Evolutionary conservation across 1,140 invertebrate species (phyloP), one percentile per base, ranked within the genome.

Genomic region (Heterodera carotae): DNA sequence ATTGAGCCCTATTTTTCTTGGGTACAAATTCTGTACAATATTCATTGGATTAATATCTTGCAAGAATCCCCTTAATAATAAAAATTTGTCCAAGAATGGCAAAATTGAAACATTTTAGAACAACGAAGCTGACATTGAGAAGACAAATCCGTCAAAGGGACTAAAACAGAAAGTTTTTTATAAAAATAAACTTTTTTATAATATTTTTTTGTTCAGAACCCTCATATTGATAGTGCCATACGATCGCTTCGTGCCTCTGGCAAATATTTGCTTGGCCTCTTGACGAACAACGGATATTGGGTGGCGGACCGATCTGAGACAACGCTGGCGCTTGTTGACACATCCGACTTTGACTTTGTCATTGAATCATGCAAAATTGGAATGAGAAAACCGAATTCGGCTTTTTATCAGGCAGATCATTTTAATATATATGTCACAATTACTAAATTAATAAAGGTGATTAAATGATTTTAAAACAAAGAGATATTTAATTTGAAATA

Each of bases 251-350:
- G 64, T 22, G 25, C 59, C n/a, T 59, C 72, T 4, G 72, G 72
- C 27, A 64, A 62, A 25, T 74, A 56, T 64, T 27, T 39, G 64
- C 25, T 72, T 6, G 76, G 43, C 36, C 31, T 79, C 7, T 48
- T 79, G 31, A 79, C 78, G 3, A 79, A 79, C 48, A 79, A 77
- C 39, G 76, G 76, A 2, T 79, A 36, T 48, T 80, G 76, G 76
- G 39, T 27, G 6, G 34, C 69, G n/a, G 75, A 80, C n/a, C 27
- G 64, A 18, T 64, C 43, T 10, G 29, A 73, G n/a, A 36, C 76
- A 31, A 79, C 59, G 25, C n/a, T 80, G 31, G 31, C 62, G 31
- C n/a, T n/a, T n/a, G 27, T 27, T 33, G 67, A 79, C 62, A 39
- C 69, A 4, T 39, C 36, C n/a, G 27, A 27, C 18, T 79, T 79